These are phyloP conservation scores for Pseudolycoriella hygida DNA, from an alignment of 2,888 invertebrate species.

Conservation along the genomic window DNA sequence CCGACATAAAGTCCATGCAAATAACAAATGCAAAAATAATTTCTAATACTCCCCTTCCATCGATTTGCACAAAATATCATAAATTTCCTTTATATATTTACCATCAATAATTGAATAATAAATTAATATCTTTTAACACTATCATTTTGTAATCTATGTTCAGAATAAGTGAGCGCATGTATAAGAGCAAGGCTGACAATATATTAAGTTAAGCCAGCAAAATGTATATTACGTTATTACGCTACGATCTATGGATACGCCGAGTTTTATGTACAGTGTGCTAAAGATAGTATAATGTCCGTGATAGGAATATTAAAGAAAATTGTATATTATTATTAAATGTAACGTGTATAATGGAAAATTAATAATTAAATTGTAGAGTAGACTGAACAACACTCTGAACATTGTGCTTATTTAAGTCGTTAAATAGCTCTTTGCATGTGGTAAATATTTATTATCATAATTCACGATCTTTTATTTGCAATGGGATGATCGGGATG, in stretches of 20 bases:
- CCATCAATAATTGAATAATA: conserved; percentile 4
- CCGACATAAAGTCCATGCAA: too few relatives aligned
- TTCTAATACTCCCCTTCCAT: too few relatives aligned
- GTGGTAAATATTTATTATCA: neutral
- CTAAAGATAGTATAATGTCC: neutral
- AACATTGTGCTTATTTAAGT: neutral
- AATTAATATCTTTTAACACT: conserved; percentile 6
- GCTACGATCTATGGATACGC: too few relatives aligned
- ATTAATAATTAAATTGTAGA: conserved; percentile 5
- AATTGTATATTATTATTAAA: conserved; percentile 5
- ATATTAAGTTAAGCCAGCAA: neutral
- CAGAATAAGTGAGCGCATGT: neutral
- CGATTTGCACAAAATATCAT: too few relatives aligned
- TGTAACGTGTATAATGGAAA: conserved; percentile 3
- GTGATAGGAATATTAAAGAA: neutral
- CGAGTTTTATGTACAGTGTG: too few relatives aligned
- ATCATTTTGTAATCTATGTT: conserved; percentile 5
- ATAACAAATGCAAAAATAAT: too few relatives aligned
- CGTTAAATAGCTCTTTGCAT: conserved; percentile 1
- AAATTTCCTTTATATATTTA: neutral
- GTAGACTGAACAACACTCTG: neutral
- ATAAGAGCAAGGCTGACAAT: neutral
- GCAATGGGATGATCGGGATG: too few relatives aligned
- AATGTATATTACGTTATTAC: neutral
- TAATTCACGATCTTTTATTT: neutral